Evolutionary conservation across 1,140 invertebrate species (phyloP).

Genomic region (Caenorhabditis tropicalis): DNA sequence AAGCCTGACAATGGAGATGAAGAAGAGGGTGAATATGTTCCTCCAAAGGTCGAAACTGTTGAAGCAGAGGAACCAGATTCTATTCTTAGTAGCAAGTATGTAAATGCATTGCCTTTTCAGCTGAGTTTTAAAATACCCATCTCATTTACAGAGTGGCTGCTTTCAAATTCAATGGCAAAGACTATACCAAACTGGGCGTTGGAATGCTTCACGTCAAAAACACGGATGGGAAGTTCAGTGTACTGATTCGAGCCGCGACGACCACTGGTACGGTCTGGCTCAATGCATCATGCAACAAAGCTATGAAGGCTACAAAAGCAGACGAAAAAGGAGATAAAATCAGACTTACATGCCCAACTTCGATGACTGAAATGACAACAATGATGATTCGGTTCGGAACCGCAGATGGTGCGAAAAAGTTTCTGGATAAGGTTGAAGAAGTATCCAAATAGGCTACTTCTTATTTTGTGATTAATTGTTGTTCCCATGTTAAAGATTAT

Average conservation of each 20-base stretch:
- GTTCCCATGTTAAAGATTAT: neutral
- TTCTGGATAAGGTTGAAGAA: neutral
- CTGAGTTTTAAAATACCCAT: neutral
- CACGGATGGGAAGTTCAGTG: constrained; percentile 32
- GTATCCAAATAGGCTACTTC: neutral
- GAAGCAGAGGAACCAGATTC: constrained; percentile 43
- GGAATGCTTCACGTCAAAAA: constrained; percentile 50
- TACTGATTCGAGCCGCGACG: constrained; percentile 47
- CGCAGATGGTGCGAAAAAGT: neutral
- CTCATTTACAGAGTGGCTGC: constrained; percentile 31
- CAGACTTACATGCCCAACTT: neutral
- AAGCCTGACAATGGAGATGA: neutral
- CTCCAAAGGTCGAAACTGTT: constrained; percentile 44
- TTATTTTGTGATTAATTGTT: neutral
- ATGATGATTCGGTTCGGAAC: constrained; percentile 23
- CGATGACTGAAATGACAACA: neutral
- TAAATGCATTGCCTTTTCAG: neutral
- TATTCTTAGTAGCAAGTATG: constrained; percentile 26
- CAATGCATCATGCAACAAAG: constrained; percentile 30
- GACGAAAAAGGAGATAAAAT: constrained; percentile 45
- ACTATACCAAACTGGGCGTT: constrained; percentile 38
- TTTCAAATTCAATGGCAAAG: constrained; percentile 47
- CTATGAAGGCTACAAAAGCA: constrained; percentile 38
- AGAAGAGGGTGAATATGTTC: constrained; percentile 45
- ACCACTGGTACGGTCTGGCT: constrained; percentile 46